Conservation (phyloP, 92 coral and sea anemone genomes). For the Epizoanthus stellaris region DNA sequence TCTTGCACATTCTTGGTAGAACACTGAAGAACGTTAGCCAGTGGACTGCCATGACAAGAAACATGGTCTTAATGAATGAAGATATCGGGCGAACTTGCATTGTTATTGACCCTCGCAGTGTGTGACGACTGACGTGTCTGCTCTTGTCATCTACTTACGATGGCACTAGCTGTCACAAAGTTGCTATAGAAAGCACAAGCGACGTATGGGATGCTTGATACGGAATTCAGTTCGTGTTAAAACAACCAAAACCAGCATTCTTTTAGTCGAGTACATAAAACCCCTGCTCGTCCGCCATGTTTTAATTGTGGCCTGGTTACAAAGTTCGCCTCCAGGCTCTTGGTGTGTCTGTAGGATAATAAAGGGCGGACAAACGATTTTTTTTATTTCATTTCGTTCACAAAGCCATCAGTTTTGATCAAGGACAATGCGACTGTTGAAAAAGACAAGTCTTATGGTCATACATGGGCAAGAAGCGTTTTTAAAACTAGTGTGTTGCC, state of each 20-base stretch:
- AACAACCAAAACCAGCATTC: no score
- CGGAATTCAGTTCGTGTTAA: no score
- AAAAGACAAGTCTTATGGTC: no score
- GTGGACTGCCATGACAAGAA: conserved; percentile 48
- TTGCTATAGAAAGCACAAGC: not conserved
- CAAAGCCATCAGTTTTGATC: no score
- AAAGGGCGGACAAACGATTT: no score
- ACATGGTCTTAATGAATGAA: conserved; percentile 33
- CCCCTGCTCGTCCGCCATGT: not conserved
- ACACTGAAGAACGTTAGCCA: conserved; percentile 63
- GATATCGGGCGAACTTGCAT: conserved; percentile 20
- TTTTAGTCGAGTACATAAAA: not conserved
- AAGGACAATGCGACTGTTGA: no score
- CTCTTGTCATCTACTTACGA: not conserved
- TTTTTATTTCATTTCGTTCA: no score
- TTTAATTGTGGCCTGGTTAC: not conserved
- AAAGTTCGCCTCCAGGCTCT: conserved; percentile 2
- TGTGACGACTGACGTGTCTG: no score
- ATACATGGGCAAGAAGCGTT: no score
- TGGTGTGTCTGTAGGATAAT: no score
- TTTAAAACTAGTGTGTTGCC: no score
- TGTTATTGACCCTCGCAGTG: not conserved
- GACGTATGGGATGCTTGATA: no score
- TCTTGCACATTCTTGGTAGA: conserved; percentile 74
- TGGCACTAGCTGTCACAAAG: not conserved